These are phyloP conservation scores for Cantharis rufa DNA, from an alignment of 2,888 invertebrate genomes.

Conservation along the genomic window DNA sequence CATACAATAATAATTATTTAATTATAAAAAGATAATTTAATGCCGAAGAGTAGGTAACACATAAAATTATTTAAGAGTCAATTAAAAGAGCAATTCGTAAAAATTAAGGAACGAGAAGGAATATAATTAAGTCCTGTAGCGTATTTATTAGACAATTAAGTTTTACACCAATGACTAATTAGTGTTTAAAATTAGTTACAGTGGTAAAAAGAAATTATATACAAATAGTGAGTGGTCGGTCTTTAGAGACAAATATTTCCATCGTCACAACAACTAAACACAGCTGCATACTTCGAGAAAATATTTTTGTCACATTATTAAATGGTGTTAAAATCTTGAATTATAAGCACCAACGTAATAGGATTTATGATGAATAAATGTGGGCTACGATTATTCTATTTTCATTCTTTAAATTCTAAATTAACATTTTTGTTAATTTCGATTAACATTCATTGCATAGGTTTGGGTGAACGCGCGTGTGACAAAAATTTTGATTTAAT, in stretches of 20 bases:
- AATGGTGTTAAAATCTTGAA: constrained; percentile 31
- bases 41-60: neutral
- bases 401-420: constrained; percentile 20
- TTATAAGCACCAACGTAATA: constrained; percentile 29
- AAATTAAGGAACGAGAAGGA: neutral
- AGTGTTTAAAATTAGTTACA: constrained; percentile 36
- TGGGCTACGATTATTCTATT: constrained; percentile 12
- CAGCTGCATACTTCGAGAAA: constrained; percentile 30
- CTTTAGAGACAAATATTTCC: constrained; percentile 41
- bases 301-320: constrained; percentile 31
- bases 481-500: constrained; percentile 1
- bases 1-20: neutral
- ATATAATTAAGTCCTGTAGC: constrained; percentile 27
- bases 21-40: neutral
- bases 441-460: constrained; percentile 21
- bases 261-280: constrained; percentile 28
- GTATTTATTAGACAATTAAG: constrained; percentile 31
- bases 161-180: constrained; percentile 37
- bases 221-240: constrained; percentile 32
- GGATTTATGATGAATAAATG: constrained; percentile 16
- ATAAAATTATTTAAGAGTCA: neutral
- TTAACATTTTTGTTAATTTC: constrained; percentile 23
- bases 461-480: neutral
- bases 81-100: neutral
- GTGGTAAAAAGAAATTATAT: constrained; percentile 14